These are phyloP conservation scores for Lepus timidus DNA, from an alignment of 2,113 vertebrate species.

Conservation along the genomic window DNA sequence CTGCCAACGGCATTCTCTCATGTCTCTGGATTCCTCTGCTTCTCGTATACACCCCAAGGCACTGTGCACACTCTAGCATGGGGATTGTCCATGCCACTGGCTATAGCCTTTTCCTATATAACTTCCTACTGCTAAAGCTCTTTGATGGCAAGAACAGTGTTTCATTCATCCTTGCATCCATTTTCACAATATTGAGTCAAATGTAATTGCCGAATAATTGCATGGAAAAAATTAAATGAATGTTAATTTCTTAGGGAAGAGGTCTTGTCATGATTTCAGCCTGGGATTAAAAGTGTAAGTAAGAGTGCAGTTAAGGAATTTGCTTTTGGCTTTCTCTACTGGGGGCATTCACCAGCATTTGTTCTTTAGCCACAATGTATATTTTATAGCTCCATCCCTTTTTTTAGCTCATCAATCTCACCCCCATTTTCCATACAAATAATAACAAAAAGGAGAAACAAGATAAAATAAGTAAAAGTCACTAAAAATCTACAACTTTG, in stretches of 20 bases:
- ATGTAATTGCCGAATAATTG: background rate
- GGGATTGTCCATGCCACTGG: background rate
- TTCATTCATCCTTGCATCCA: background rate
- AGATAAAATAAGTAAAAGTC: background rate
- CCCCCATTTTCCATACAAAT: background rate
- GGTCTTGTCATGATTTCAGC: background rate
- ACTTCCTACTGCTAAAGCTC: background rate
- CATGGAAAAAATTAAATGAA: background rate
- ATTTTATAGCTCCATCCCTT: background rate
- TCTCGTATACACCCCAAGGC: background rate
- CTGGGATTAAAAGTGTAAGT: background rate
- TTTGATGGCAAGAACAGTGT: background rate
- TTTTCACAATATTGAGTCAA: background rate
- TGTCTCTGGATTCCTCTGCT: background rate
- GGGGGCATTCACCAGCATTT: background rate
- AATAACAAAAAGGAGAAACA: background rate
- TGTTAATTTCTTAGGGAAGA: background rate
- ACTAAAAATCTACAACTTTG: background rate
- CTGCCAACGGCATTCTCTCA: background rate
- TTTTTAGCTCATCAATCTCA: background rate
- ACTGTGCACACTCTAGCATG: background rate
- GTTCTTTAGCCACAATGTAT: background rate
- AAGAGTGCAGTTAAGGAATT: background rate
- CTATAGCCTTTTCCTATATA: background rate
- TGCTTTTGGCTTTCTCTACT: background rate